phyloP scores from a whole-genome alignment of 2,797 vertebrate species.

The Emys orbicularis region DNA sequence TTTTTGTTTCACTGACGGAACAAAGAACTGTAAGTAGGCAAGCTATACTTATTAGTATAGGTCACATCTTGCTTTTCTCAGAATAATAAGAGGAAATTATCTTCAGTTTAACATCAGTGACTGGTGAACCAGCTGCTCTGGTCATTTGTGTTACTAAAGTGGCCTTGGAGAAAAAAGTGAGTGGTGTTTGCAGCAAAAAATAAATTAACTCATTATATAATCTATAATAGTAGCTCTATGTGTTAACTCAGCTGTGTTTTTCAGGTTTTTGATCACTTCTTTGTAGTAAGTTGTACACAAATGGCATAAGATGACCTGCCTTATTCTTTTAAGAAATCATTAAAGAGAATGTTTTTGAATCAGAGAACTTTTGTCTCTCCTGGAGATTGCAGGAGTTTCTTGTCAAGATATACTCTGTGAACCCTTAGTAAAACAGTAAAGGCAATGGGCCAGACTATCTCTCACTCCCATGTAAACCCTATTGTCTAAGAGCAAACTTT shows the following conservation, averaged over 20 bases:
- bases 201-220: slow-evolving; percentile 12
- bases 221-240: neutral
- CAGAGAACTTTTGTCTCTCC: neutral
- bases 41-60: slow-evolving; percentile 55
- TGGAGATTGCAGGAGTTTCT: neutral
- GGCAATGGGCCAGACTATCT: neutral
- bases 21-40: slow-evolving; percentile 69
- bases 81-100: slow-evolving; percentile 76
- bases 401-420: neutral
- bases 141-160: slow-evolving; percentile 59
- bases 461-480: accelerated
- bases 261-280: neutral
- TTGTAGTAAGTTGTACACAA: neutral
- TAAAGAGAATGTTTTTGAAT: neutral
- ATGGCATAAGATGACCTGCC: neutral
- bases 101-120: slow-evolving; percentile 68
- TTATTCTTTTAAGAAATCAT: neutral
- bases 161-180: slow-evolving; percentile 44
- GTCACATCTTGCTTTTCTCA: slow-evolving; percentile 69
- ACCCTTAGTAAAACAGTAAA: neutral
- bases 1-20: slow-evolving; percentile 65
- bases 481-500: neutral
- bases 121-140: slow-evolving; percentile 66
- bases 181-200: slow-evolving; percentile 46
- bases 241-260: neutral